phyloP scores from a whole-genome alignment of 2,888 invertebrate genomes.

The Chouioia cunea region DNA sequence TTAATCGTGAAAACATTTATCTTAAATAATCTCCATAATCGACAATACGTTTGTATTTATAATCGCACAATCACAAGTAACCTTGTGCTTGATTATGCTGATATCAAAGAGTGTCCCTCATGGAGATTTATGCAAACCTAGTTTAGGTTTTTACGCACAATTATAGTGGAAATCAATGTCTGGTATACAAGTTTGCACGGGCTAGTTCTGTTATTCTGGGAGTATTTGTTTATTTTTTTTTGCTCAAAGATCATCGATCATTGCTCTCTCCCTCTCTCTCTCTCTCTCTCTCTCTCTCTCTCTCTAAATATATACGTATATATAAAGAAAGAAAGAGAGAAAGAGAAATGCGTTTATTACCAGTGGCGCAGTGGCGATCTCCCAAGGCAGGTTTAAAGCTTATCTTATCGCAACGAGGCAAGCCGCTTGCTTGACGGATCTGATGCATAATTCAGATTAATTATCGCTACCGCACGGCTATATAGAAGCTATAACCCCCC shows the following conservation, averaged over 20 bases:
- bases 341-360: constrained; percentile 42
- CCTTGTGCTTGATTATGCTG: too few species aligned
- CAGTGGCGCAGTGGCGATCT: not conserved
- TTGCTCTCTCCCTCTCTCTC: not conserved
- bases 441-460: constrained; percentile 49
- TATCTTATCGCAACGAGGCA: constrained; percentile 46
- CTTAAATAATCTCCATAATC: too few species aligned
- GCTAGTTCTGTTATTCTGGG: constrained; percentile 19
- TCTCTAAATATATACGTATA: too few species aligned
- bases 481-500: not conserved
- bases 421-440: constrained; percentile 45
- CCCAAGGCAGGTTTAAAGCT: constrained; percentile 1
- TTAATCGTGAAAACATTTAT: too few species aligned
- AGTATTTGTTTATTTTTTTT: constrained; percentile 37
- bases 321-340: too few species aligned
- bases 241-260: constrained; percentile 47
- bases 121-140: constrained; percentile 60
- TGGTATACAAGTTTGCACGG: constrained; percentile 46
- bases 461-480: constrained; percentile 44
- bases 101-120: not conserved
- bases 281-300: too few species aligned
- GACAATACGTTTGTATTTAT: too few species aligned
- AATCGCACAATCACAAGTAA: too few species aligned
- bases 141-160: too few species aligned
- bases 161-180: constrained; percentile 61